phyloP scores from a whole-genome alignment of 2,113 vertebrate genomes.

The Prietella phreatophila region DNA sequence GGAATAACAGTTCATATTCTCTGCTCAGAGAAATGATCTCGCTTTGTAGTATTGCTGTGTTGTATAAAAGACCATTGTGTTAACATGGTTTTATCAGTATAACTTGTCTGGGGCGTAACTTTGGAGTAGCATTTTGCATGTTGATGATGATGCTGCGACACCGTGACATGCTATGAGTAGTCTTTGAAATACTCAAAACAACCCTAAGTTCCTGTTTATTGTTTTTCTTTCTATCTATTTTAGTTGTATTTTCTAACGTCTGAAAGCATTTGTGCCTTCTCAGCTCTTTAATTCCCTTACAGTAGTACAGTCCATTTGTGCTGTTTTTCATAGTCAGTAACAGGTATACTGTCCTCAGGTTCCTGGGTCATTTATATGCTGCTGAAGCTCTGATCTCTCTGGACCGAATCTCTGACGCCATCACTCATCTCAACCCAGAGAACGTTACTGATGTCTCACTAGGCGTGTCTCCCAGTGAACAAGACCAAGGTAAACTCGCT shows the following conservation, averaged over 20 bases:
- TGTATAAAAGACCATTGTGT: neutral
- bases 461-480: slow-evolving; percentile 87
- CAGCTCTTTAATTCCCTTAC: neutral
- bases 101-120: neutral
- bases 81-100: neutral
- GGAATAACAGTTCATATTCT: neutral
- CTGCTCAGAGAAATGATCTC: neutral
- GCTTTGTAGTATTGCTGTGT: no score
- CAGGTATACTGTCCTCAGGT: slow-evolving; percentile 72
- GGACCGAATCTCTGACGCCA: slow-evolving; percentile 97
- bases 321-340: slow-evolving; percentile 16
- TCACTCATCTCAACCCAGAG: slow-evolving; percentile 93
- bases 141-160: neutral
- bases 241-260: neutral
- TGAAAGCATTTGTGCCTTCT: neutral
- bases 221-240: neutral
- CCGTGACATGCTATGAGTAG: neutral
- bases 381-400: slow-evolving; percentile 97
- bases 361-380: slow-evolving; percentile 95
- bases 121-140: neutral
- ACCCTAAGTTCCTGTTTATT: neutral
- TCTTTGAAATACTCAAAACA: neutral
- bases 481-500: slow-evolving; percentile 87
- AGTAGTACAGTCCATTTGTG: slow-evolving; percentile 20
- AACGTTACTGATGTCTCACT: slow-evolving; percentile 95